Evolutionary conservation across 2,797 vertebrate genomes (phyloP).

Genomic region (Sitta carolinensis): DNA sequence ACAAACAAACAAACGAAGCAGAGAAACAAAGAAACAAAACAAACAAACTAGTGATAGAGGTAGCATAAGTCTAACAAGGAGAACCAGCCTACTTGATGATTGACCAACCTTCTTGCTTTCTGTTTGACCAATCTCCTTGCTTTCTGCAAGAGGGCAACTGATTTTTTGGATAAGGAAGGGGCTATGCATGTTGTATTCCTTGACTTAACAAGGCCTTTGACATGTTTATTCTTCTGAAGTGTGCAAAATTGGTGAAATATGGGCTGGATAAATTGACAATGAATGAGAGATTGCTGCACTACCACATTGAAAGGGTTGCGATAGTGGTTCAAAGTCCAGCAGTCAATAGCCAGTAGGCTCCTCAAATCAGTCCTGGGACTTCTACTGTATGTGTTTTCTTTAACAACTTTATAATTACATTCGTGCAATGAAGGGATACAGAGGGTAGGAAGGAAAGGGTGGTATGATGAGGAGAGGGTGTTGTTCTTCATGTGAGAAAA

Average conservation of each 20-base stretch:
- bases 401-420: not conserved
- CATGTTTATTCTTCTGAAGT: not conserved
- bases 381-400: not conserved
- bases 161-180: not conserved
- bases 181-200: not conserved
- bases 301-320: not conserved
- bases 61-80: not conserved
- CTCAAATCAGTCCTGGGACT: not conserved
- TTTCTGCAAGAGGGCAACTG: not conserved
- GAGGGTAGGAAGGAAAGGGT: not conserved
- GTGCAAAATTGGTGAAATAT: not conserved
- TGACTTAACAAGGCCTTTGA: not conserved
- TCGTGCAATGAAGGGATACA: not conserved
- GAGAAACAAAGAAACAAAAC: not conserved
- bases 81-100: not conserved
- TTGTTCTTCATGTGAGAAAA: not conserved
- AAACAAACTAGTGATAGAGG: accelerated
- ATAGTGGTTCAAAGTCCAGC: not conserved
- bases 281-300: not conserved
- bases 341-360: not conserved
- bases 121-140: not conserved
- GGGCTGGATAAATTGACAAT: not conserved
- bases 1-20: no score
- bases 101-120: not conserved
- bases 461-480: not conserved